These are phyloP conservation scores for Drosophila atripex DNA, from an alignment of 2,888 invertebrate species.

Conservation along the genomic window DNA sequence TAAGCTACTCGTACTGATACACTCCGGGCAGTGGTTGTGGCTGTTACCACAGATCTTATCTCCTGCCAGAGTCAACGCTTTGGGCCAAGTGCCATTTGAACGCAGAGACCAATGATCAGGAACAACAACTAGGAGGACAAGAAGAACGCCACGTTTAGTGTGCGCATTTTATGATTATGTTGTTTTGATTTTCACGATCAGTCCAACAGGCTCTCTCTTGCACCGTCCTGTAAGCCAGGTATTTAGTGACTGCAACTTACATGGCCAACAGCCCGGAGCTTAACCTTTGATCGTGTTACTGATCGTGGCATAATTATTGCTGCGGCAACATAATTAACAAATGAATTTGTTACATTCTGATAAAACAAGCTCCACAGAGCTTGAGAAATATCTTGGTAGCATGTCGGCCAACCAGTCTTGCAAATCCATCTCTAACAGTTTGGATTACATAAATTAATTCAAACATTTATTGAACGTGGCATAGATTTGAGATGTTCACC, in stretches of 20 bases:
- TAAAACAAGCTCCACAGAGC: constrained; percentile 9
- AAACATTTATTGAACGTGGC: constrained; percentile 5
- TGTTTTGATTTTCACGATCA: constrained; percentile 80
- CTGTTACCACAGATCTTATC: constrained; percentile 72
- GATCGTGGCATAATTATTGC: constrained; percentile 76
- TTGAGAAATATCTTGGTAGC: constrained; percentile 6
- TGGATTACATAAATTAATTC: not conserved
- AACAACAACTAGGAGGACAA: constrained; percentile 50
- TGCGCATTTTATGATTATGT: constrained; percentile 79
- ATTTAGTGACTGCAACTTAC: constrained; percentile 70
- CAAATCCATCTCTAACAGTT: constrained; percentile 12
- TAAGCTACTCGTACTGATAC: constrained; percentile 22
- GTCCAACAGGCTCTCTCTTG: constrained; percentile 38
- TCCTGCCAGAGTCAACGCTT: constrained; percentile 74
- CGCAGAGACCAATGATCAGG: constrained; percentile 73
- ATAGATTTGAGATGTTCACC: not conserved
- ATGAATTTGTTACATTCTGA: constrained; percentile 67
- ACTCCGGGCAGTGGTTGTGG: constrained; percentile 41
- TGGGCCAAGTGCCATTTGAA: constrained; percentile 76
- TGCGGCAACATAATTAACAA: constrained; percentile 83
- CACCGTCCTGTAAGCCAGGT: constrained; percentile 59
- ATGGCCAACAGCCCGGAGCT: constrained; percentile 36
- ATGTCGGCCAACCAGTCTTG: not conserved
- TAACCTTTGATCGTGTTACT: constrained; percentile 80
- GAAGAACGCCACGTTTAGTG: constrained; percentile 74